These are phyloP conservation scores for Cataglyphis albicans DNA, from an alignment of 2,888 invertebrate species.

Conservation along the genomic window DNA sequence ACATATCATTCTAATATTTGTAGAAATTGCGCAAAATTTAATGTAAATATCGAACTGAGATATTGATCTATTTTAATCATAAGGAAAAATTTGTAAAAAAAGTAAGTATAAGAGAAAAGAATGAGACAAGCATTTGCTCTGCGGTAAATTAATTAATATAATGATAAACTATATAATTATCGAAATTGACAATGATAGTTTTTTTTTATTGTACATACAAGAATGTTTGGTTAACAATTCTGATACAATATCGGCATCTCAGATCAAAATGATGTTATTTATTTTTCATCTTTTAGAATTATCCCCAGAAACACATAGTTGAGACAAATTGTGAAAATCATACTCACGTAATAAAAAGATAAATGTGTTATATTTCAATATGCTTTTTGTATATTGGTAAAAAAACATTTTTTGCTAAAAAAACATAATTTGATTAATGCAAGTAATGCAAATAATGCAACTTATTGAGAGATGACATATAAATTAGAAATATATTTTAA, in stretches of 20 bases:
- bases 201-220: slow-evolving; percentile 28
- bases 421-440: not conserved
- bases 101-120: not conserved
- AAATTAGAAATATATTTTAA: not conserved
- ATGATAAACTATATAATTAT: not conserved
- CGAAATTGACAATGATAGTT: slow-evolving; percentile 5
- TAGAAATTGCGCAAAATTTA: slow-evolving; percentile 16
- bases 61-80: not conserved
- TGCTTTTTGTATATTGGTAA: not conserved
- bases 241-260: not conserved
- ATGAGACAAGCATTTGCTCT: not conserved
- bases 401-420: not conserved
- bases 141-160: not conserved
- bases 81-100: not conserved
- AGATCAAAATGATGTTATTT: not conserved
- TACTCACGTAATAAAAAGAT: not conserved
- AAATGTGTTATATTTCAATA: not conserved
- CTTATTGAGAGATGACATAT: not conserved
- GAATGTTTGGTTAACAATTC: slow-evolving; percentile 42
- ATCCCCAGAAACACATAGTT: not conserved
- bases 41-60: not conserved
- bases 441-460: not conserved
- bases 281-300: slow-evolving; percentile 8
- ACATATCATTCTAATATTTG: slow-evolving; percentile 1
- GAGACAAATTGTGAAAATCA: not conserved